phyloP scores from a whole-genome alignment of 2,797 vertebrate species.

The Neopelma chrysocephalum region DNA sequence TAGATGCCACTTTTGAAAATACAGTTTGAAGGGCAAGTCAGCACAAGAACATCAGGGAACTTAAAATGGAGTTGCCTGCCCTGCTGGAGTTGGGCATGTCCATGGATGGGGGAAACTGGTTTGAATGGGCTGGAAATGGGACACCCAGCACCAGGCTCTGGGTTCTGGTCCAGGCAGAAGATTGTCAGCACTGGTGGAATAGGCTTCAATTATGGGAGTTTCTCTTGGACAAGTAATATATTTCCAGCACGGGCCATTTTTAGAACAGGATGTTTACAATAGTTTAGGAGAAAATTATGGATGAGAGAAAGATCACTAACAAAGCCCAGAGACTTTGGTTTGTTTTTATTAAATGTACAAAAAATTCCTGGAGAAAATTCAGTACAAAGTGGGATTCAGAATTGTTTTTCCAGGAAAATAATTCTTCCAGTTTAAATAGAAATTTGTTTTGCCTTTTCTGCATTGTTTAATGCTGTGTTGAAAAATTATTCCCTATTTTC shows the following conservation, averaged over 20 bases:
- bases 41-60: neutral
- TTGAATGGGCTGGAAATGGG: neutral
- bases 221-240: neutral
- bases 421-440: neutral
- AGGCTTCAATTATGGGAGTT: neutral
- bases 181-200: neutral
- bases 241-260: neutral
- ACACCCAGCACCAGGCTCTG: neutral
- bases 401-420: constrained; percentile 1
- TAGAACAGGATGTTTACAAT: neutral
- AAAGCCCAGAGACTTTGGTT: neutral
- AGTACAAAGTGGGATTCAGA: neutral
- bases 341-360: neutral
- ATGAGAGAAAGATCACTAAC: neutral
- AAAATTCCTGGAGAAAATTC: neutral
- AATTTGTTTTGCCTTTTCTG: neutral
- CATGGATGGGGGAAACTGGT: neutral
- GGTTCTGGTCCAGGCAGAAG: neutral
- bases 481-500: neutral
- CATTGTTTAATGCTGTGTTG: neutral
- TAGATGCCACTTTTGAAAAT: neutral
- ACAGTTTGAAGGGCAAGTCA: neutral
- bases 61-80: neutral
- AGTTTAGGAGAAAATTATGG: neutral
- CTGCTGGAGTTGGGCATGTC: neutral